Evolutionary conservation across 2,113 vertebrate genomes (phyloP).

Genomic region (Cryptoleucopteryx plumbea): DNA sequence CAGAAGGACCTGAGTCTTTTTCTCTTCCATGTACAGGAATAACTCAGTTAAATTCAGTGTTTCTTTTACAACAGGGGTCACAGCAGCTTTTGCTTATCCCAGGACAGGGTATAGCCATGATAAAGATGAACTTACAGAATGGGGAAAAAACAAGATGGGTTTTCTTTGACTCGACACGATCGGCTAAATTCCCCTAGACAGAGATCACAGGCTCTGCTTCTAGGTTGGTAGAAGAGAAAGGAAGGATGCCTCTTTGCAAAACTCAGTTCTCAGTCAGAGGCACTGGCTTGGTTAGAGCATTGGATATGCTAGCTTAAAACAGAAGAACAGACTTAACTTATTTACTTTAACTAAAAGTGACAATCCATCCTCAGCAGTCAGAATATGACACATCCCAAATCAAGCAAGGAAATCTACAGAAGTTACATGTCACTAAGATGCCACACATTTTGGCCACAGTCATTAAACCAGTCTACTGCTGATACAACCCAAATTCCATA

Average conservation of each 20-base stretch:
- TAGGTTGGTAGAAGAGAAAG: neutral
- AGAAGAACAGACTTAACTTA: neutral
- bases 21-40: neutral
- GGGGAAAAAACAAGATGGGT: accelerated
- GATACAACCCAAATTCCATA: neutral
- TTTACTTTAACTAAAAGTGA: neutral
- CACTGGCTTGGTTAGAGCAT: neutral
- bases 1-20: neutral
- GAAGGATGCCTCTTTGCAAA: neutral
- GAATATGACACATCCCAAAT: neutral
- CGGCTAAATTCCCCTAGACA: neutral
- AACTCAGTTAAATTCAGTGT: neutral
- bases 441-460: neutral
- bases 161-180: neutral
- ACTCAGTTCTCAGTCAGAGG: neutral
- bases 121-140: neutral
- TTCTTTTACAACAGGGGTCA: neutral
- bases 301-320: neutral
- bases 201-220: neutral
- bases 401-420: neutral
- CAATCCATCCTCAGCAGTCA: neutral
- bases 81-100: neutral
- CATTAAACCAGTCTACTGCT: neutral
- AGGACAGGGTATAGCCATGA: accelerated
- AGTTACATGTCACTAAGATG: neutral